phyloP scores from a whole-genome alignment of 2,113 vertebrate species.

The Dicerorhinus sumatrensis region DNA sequence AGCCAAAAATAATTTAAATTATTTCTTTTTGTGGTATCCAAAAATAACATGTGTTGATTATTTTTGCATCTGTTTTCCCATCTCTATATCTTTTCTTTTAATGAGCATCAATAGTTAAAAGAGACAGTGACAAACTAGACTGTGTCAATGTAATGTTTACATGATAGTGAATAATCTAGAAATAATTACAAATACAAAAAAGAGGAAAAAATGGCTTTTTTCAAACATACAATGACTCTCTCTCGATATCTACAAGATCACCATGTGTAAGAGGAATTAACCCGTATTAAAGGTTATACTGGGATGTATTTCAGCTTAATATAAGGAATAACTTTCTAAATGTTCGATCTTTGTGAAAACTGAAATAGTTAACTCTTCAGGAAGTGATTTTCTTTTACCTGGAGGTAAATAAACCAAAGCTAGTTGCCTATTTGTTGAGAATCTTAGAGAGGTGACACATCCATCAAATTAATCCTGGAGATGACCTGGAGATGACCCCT shows the following conservation, averaged over 20 bases:
- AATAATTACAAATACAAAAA: neutral
- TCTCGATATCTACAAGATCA: neutral
- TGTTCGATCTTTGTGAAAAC: neutral
- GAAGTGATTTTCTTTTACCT: neutral
- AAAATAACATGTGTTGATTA: neutral
- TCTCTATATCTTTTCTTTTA: neutral
- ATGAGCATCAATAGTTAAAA: conserved; percentile 25
- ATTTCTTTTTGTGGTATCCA: neutral
- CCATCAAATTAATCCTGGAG: neutral
- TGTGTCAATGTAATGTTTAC: neutral
- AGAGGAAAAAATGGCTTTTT: neutral
- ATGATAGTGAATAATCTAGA: neutral
- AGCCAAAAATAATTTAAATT: neutral
- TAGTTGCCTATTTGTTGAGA: neutral
- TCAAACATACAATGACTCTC: neutral
- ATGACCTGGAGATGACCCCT: neutral
- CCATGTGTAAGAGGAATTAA: neutral
- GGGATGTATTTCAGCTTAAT: neutral
- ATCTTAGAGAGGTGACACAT: neutral
- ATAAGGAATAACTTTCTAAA: conserved; percentile 2
- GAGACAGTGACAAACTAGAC: neutral
- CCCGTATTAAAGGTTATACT: neutral
- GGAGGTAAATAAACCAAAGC: conserved; percentile 3
- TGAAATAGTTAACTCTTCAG: neutral
- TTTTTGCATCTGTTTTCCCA: neutral